These are phyloP conservation scores for Pica pica DNA, from an alignment of 2,113 vertebrate species.

Conservation along the genomic window DNA sequence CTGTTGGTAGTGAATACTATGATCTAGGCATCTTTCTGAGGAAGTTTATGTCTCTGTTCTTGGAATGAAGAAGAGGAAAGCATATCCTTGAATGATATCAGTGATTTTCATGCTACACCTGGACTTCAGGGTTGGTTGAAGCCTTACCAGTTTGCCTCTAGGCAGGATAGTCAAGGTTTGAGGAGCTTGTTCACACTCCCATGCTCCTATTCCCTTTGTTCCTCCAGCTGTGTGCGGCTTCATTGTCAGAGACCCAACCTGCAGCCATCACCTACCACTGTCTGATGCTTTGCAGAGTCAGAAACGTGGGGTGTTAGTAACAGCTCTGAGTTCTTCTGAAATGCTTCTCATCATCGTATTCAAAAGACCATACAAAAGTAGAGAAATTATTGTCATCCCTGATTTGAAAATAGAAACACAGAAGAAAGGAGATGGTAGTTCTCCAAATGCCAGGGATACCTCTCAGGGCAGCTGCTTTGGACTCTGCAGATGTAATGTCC, in stretches of 20 bases:
- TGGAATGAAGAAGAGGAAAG: neutral
- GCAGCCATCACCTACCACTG: neutral
- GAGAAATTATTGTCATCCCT: neutral
- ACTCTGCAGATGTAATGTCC: neutral
- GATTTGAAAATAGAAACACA: neutral
- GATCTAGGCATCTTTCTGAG: neutral
- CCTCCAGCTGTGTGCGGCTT: neutral
- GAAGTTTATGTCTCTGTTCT: neutral
- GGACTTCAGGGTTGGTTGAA: neutral
- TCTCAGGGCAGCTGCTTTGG: neutral
- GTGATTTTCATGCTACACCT: neutral
- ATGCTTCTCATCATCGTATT: neutral
- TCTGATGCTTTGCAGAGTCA: neutral
- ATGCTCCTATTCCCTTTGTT: neutral
- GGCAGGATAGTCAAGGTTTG: neutral
- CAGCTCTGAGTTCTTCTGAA: neutral
- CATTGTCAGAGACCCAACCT: neutral
- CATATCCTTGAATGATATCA: neutral
- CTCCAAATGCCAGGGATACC: neutral
- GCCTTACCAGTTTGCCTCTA: neutral
- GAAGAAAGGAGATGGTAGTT: neutral
- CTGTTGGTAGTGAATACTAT: neutral
- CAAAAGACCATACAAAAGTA: neutral
- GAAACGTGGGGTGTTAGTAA: fast-evolving
- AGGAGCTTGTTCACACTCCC: neutral